A percentile compares a stretch with the other conserved stretches of the same genome.
Evolutionary conservation across 2,888 invertebrate species (phyloP).

Genomic region (Drosophila niveifrons): DNA sequence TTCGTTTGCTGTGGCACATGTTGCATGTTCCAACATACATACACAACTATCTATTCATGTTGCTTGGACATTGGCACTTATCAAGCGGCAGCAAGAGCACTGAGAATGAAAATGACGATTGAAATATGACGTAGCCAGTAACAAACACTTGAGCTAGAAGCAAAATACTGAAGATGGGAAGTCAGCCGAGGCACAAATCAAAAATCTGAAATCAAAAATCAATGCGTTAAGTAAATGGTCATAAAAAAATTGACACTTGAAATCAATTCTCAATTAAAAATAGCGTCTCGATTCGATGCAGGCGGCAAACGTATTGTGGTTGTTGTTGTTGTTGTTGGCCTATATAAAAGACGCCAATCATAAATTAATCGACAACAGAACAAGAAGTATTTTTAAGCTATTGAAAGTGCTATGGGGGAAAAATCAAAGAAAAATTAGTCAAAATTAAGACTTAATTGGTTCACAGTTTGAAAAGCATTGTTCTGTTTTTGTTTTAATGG

Average conservation of each 20-base stretch:
- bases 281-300: conserved; percentile 8
- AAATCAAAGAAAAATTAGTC: not conserved
- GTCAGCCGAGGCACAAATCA: not conserved
- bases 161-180: not conserved
- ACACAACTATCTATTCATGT: not conserved
- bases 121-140: conserved; percentile 37
- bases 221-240: conserved; percentile 29
- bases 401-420: not conserved
- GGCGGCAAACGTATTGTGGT: not conserved
- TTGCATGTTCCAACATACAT: not conserved
- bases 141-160: conserved; percentile 7
- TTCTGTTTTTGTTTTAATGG: not conserved
- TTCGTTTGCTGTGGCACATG: not conserved
- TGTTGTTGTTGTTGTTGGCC: conserved; percentile 13
- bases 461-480: conserved; percentile 27
- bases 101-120: conserved; percentile 13
- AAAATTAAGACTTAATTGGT: not conserved
- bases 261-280: conserved; percentile 62
- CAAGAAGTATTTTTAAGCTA: not conserved
- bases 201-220: conserved; percentile 23
- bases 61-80: conserved; percentile 24
- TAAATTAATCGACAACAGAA: conserved; percentile 34
- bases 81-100: conserved; percentile 2
- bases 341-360: conserved; percentile 4
- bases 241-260: conserved; percentile 64